Conservation (phyloP, 1,140 invertebrate genomes). For the Ladona fulva region DNA sequence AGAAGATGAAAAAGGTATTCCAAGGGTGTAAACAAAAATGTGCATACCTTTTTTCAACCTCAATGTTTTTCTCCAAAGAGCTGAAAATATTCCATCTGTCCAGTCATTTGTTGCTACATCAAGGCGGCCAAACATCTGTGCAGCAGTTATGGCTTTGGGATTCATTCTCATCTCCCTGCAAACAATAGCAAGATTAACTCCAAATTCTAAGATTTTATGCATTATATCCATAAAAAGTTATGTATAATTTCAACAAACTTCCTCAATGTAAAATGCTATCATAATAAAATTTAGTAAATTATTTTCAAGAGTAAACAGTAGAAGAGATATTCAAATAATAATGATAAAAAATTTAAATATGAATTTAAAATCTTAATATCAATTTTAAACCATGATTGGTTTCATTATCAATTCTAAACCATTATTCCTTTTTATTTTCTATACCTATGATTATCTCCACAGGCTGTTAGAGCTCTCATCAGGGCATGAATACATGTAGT, state of each 20-base stretch:
- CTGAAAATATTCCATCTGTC: slow-evolving; percentile 96
- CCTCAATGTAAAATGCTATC: no score
- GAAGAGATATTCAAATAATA: no score
- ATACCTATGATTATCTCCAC: slow-evolving; percentile 70
- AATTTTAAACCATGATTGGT: no score
- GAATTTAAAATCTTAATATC: no score
- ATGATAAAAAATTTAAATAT: no score
- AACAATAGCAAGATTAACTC: slow-evolving; percentile 21
- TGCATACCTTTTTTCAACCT: slow-evolving; percentile 67
- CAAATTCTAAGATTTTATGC: background rate
- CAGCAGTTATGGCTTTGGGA: slow-evolving; percentile 92
- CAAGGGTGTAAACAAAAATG: no score
- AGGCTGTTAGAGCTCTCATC: slow-evolving; percentile 85
- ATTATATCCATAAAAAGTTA: background rate
- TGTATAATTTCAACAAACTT: slow-evolving; percentile 7
- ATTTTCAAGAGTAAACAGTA: no score
- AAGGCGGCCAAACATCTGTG: slow-evolving; percentile 93
- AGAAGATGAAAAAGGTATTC: no score
- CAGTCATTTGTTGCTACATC: slow-evolving; percentile 97
- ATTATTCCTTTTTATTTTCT: background rate
- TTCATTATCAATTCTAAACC: no score
- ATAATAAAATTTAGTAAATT: no score
- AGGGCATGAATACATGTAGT: slow-evolving; percentile 87
- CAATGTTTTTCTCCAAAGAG: slow-evolving; percentile 87
- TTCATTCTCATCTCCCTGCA: slow-evolving; percentile 94